A percentile compares a stretch with the other conserved stretches of the same genome.
These are phyloP conservation scores for Bolinopsis microptera DNA, from an alignment of 37 sponge, comb jelly and placozoan genomes.

Conservation along the genomic window DNA sequence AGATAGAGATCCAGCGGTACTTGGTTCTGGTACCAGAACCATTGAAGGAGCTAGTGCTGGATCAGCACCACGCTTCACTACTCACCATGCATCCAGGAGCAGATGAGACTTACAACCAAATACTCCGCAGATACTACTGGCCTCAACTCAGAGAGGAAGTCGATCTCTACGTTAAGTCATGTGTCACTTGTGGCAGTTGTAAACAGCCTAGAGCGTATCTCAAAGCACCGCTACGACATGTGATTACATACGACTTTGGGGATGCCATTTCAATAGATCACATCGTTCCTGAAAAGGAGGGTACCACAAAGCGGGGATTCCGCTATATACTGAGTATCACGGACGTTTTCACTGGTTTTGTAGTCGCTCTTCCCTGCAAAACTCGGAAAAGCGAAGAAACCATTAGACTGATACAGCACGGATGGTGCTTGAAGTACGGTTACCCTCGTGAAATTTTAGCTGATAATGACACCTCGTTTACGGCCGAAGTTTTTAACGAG, in stretches of 20 bases:
- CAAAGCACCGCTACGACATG: conserved; percentile 25
- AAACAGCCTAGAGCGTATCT: conserved; percentile 18
- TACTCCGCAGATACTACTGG: conserved; percentile 16
- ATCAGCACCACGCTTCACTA: conserved; percentile 28
- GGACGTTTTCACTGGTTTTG: conserved; percentile 2
- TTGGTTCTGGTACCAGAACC: conserved; percentile 30
- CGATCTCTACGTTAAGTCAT: conserved; percentile 44
- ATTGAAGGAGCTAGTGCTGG: neutral
- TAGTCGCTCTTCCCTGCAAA: conserved; percentile 26
- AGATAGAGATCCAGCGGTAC: conserved; percentile 22
- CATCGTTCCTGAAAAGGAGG: neutral
- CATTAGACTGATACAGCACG: neutral
- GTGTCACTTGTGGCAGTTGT: conserved; percentile 4
- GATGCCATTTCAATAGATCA: neutral
- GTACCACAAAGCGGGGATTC: neutral
- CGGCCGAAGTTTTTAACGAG: neutral
- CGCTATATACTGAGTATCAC: neutral
- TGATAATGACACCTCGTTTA: neutral
- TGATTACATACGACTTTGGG: neutral
- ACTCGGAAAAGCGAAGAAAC: conserved; percentile 4
- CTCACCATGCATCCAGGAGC: conserved; percentile 25
- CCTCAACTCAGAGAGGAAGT: neutral
- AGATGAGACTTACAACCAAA: conserved; percentile 8
- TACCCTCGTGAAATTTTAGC: neutral
- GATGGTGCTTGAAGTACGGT: conserved; percentile 47